Evolutionary conservation across 2,113 vertebrate species (phyloP).

Genomic region (Turnix velox): DNA sequence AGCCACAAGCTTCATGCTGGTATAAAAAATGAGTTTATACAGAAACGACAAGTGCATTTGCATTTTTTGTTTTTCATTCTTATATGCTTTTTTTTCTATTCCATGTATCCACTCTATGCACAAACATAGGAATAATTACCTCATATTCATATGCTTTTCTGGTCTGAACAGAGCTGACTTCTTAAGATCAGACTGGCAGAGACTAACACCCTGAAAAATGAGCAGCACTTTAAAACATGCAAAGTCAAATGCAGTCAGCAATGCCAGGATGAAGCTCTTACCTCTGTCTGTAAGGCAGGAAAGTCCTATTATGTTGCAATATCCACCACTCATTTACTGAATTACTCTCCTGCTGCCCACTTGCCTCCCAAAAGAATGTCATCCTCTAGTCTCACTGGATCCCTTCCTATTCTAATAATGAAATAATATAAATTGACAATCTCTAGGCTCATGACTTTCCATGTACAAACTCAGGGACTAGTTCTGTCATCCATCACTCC

Average conservation of each 20-base stretch:
- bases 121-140: not conserved
- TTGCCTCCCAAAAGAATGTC: not conserved
- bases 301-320: not conserved
- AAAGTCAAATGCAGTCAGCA: not conserved
- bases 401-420: not conserved
- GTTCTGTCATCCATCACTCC: not conserved
- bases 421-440: not conserved
- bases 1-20: not conserved
- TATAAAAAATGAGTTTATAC: not conserved
- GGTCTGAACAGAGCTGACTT: not conserved
- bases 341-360: not conserved
- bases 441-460: not conserved
- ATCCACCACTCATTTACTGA: not conserved
- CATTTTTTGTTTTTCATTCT: not conserved
- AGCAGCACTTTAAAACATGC: not conserved
- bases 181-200: not conserved
- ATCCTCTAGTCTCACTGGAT: not conserved
- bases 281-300: too few relatives aligned
- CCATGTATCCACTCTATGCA: not conserved
- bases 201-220: not conserved
- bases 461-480: not conserved
- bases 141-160: not conserved
- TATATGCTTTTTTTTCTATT: not conserved
- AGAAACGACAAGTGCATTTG: not conserved
- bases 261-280: not conserved